Evolutionary conservation across 2,113 vertebrate genomes (phyloP).

Genomic region (Labeo rohita): DNA sequence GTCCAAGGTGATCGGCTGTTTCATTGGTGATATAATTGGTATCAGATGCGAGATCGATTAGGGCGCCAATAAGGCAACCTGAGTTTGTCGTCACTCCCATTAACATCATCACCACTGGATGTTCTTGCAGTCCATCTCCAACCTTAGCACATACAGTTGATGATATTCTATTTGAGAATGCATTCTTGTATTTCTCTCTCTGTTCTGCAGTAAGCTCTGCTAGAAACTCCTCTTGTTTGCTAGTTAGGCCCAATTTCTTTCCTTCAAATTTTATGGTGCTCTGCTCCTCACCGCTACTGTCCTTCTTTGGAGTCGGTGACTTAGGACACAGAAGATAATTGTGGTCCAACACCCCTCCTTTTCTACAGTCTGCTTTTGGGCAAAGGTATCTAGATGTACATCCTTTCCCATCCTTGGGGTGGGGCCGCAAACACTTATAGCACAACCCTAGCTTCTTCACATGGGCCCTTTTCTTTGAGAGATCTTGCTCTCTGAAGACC

Average conservation of each 20-base stretch:
- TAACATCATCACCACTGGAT: no score
- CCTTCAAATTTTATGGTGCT: not conserved
- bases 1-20: no score
- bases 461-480: not conserved
- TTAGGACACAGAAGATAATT: not conserved
- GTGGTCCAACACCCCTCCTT: slow-evolving; percentile 2
- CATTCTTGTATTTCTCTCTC: slow-evolving; percentile 14
- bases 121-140: not conserved
- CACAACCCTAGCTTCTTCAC: not conserved
- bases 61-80: slow-evolving; percentile 8
- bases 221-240: slow-evolving; percentile 21
- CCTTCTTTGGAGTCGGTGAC: not conserved
- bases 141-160: slow-evolving; percentile 10
- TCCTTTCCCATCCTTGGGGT: not conserved
- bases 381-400: not conserved
- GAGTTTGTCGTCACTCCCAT: no score
- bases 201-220: slow-evolving; percentile 11
- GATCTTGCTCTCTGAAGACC: slow-evolving; percentile 3
- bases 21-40: slow-evolving; percentile 34
- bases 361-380: not conserved
- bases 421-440: not conserved
- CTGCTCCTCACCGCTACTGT: not conserved
- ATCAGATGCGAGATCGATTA: slow-evolving; percentile 45
- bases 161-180: slow-evolving; percentile 7
- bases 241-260: slow-evolving; percentile 11